Evolutionary conservation across 1,140 invertebrate genomes (phyloP), one percentile per base, ranked within the genome.

Genomic region (Chironomus striatipennis): DNA sequence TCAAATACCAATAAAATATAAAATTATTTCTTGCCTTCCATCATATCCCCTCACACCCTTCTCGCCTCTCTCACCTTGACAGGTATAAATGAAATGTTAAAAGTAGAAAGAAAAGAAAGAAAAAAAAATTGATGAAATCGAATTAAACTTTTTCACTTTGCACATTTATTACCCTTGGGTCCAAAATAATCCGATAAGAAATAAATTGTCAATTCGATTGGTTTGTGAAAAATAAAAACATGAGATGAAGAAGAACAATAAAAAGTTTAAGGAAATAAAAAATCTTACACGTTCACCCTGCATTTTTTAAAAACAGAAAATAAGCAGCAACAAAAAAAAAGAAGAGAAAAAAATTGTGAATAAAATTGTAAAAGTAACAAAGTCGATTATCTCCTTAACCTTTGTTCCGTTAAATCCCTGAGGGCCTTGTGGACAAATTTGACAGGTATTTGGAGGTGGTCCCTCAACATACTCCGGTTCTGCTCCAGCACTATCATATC

Each of bases 351-450:
- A n/a, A n/a, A 12, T 8, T n/a, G 10, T 17, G 10, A 70, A 20
- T 2, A 70, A 70, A 21, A 70, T 70, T 73, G 24, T 4, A 42
- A 20, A 73, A 73, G 20, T 73, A 15, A 73, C 15, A 73, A 42
- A 24, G 20, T 4, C 18, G 10, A 73, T 43, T 18, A 70, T 17
- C 20, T 15, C n/a, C 78, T 77, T 80, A 84, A 87, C 86, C 76
- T 83, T 79, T 42, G 84, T 85, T 74, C 88, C 87, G 79, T 89
- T 88, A 65, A 83, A 81, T 73, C 88, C 89, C 5, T 85, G 85
- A 8, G 85, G 84, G 64, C 89, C 88, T 77, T 81, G 81, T 15
- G 88, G 88, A 81, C 89, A 90, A 64, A 75, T 76, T 57, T 74
- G 74, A 8, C 83, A 78, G n/a, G 79, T 78, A 75, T 84, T 81